These are phyloP conservation scores for Melanophora roralis DNA, from an alignment of 2,888 invertebrate genomes.

Conservation along the genomic window DNA sequence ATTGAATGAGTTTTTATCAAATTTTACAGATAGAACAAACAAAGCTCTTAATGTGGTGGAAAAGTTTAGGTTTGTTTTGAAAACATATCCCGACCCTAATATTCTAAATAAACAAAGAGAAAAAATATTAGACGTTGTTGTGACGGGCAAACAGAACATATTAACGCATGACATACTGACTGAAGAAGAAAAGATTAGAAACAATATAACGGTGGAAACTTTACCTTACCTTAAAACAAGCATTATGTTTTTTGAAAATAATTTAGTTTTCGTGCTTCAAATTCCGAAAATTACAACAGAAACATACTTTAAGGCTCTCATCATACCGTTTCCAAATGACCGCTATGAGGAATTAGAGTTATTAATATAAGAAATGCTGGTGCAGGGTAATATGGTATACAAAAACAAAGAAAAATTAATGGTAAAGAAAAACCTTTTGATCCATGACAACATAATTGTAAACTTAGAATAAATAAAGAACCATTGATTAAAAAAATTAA, in stretches of 20 bases:
- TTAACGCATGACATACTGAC: constrained; percentile 10
- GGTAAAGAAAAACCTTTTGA: constrained; percentile 10
- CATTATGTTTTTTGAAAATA: constrained; percentile 20
- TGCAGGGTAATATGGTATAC: neutral
- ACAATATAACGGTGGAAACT: constrained; percentile 10
- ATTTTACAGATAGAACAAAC: constrained; percentile 9
- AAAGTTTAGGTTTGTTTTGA: constrained; percentile 5
- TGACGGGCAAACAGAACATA: neutral
- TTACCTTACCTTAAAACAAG: constrained; percentile 13
- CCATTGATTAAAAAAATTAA: neutral
- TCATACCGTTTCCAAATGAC: constrained; percentile 11
- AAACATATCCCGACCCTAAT: constrained; percentile 5
- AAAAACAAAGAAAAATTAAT: neutral
- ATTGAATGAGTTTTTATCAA: neutral
- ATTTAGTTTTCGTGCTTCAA: constrained; percentile 8
- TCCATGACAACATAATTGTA: constrained; percentile 11
- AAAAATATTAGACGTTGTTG: constrained; percentile 1
- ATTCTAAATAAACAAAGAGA: constrained; percentile 15
- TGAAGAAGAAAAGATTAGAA: constrained; percentile 4
- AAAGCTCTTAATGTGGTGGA: neutral
- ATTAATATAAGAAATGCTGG: neutral
- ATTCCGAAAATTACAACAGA: constrained; percentile 13
- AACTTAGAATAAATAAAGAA: neutral
- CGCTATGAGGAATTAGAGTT: neutral
- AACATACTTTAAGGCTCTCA: constrained; percentile 6